A percentile compares a stretch with the other conserved stretches of the same genome.
Conservation (phyloP, 2,113 vertebrate genomes). For the Cebidichthys violaceus region DNA sequence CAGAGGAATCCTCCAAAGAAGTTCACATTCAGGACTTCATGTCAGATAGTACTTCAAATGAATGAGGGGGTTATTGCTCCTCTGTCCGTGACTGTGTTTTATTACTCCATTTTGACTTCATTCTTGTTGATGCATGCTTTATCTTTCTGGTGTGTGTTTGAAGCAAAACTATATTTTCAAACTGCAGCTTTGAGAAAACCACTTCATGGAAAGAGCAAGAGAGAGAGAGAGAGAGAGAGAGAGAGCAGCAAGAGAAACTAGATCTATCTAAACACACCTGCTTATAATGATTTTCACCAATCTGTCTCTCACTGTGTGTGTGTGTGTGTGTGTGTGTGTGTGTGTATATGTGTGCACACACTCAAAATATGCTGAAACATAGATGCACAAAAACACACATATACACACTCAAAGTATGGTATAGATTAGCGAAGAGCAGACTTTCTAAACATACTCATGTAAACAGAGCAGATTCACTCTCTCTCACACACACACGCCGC, state of each 20-base stretch:
- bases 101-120: not conserved
- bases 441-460: conserved; percentile 51
- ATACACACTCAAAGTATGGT: conserved; percentile 36
- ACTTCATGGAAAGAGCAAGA: not conserved
- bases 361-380: conserved; percentile 9
- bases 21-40: not conserved
- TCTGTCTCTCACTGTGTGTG: not conserved
- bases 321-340: not conserved
- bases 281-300: conserved; percentile 55
- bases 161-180: not conserved
- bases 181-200: conserved; percentile 12
- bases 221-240: not conserved
- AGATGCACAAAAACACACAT: conserved; percentile 4
- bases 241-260: conserved; percentile 31
- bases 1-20: not conserved
- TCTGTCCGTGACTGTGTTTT: not conserved
- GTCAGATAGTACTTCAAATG: too few relatives aligned
- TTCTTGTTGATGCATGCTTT: not conserved
- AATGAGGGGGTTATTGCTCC: not conserved
- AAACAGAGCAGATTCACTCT: conserved; percentile 44
- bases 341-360: too few relatives aligned
- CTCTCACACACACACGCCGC: not conserved
- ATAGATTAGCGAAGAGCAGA: conserved; percentile 38
- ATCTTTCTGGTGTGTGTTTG: not conserved
- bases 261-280: conserved; percentile 62